These are phyloP conservation scores for Nothoprocta perdicaria DNA, from an alignment of 2,113 vertebrate species.

Conservation along the genomic window DNA sequence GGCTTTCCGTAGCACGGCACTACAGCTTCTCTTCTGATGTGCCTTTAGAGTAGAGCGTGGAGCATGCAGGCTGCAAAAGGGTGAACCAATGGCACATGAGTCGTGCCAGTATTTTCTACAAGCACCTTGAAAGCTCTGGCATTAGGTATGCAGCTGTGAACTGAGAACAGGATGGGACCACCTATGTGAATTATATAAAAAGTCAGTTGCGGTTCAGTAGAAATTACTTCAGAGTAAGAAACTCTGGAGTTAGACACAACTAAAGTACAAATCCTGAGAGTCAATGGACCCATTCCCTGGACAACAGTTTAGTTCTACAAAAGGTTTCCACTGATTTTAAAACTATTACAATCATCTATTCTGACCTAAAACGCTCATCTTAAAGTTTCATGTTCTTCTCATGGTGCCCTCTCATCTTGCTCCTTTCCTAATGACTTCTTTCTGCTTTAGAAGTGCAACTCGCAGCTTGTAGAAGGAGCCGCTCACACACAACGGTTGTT, in stretches of 20 bases:
- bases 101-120: background rate
- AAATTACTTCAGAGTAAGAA: background rate
- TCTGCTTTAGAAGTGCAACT: background rate
- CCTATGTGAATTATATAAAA: background rate
- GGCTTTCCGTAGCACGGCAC: background rate
- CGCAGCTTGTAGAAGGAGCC: background rate
- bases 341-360: background rate
- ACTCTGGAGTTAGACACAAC: background rate
- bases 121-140: background rate
- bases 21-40: background rate
- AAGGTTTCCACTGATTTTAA: background rate
- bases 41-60: background rate
- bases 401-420: background rate
- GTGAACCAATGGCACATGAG: background rate
- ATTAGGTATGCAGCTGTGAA: background rate
- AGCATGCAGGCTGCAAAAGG: background rate
- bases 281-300: background rate
- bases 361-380: background rate
- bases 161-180: background rate
- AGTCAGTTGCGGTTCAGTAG: background rate
- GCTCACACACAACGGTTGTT: background rate
- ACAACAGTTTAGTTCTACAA: background rate
- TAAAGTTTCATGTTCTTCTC: background rate
- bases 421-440: background rate
- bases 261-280: background rate